Evolutionary conservation across 2,888 invertebrate species (phyloP), one percentile per base, ranked within the genome.

Genomic region (Mayetiola destructor): DNA sequence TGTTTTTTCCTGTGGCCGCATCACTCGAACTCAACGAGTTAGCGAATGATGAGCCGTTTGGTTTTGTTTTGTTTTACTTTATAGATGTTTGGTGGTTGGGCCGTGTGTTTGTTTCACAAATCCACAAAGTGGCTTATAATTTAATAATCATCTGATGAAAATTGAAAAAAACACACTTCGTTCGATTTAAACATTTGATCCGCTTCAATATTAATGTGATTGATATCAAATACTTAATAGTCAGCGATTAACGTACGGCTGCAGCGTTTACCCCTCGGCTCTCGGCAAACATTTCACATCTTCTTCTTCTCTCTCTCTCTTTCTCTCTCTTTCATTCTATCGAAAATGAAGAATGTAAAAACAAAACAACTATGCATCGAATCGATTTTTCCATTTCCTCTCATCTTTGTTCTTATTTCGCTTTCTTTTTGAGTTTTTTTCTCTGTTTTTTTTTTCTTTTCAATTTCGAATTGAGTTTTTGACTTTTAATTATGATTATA

Each of bases 211-310:
- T 48, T n/a, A n/a, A 27, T 48, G 48, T 27, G 48, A 48, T 27
- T 48, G 48, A 48, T 48, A 48, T 48, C 27, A 48, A n/a, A 48
- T 48, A 48, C n/a, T 48, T 48, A n/a, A n/a, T n/a, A n/a, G n/a
- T n/a, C n/a, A n/a, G n/a, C n/a, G n/a, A n/a, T n/a, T n/a, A n/a
- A n/a, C n/a, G 48, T 14, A 27, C 48, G 48, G 48, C 48, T 48
- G 48, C 48, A 48, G 9, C 48, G 9, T n/a, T 27, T 27, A 27
- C 48, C 27, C 48, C 23, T n/a, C 14, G 48, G 48, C 27, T 27
- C 23, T n/a, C 14, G 48, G 48, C 48, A 48, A n/a, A 23, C 14
- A 27, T 48, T 27, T 27, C 40, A 48, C 48, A 4, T 27, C 6
- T 27, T 27, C 14, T 4, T n/a, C n/a, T 37, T 14, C 18, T 39